Conservation (phyloP, 2,888 invertebrate species). For the Aleiodes testaceus region DNA sequence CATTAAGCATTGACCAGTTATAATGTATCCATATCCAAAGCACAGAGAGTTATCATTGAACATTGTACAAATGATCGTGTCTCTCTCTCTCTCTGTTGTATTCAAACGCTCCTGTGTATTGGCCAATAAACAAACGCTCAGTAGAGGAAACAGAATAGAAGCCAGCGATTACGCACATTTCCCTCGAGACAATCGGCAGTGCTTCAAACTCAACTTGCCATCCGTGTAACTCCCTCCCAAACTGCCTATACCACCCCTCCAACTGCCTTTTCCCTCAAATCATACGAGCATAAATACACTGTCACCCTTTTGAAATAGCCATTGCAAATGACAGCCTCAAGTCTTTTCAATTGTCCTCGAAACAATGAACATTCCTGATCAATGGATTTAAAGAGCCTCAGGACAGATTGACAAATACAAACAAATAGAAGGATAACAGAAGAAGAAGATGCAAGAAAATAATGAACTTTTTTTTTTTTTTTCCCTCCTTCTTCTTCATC, state of each 20-base stretch:
- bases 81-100: neutral
- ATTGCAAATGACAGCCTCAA: slow-evolving; percentile 39
- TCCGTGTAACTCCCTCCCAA: slow-evolving; percentile 29
- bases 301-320: slow-evolving; percentile 42
- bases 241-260: slow-evolving; percentile 39
- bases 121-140: slow-evolving; percentile 47
- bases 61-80: neutral
- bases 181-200: slow-evolving; percentile 61
- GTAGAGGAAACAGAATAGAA: slow-evolving; percentile 60
- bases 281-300: slow-evolving; percentile 32
- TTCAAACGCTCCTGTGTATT: slow-evolving; percentile 28
- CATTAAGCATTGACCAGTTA: neutral
- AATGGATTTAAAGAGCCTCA: slow-evolving; percentile 20
- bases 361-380: slow-evolving; percentile 22
- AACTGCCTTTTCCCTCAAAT: slow-evolving; percentile 25
- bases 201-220: slow-evolving; percentile 54
- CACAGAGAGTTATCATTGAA: slow-evolving; percentile 22
- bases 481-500: too few relatives aligned
- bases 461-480: slow-evolving; percentile 25
- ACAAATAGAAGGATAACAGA: slow-evolving; percentile 6
- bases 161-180: slow-evolving; percentile 71
- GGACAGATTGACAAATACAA: slow-evolving; percentile 25
- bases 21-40: neutral
- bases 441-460: neutral
- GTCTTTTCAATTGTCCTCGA: slow-evolving; percentile 18